phyloP scores from a whole-genome alignment of 1,140 invertebrate species.

The Gonioctena quinquepunctata region DNA sequence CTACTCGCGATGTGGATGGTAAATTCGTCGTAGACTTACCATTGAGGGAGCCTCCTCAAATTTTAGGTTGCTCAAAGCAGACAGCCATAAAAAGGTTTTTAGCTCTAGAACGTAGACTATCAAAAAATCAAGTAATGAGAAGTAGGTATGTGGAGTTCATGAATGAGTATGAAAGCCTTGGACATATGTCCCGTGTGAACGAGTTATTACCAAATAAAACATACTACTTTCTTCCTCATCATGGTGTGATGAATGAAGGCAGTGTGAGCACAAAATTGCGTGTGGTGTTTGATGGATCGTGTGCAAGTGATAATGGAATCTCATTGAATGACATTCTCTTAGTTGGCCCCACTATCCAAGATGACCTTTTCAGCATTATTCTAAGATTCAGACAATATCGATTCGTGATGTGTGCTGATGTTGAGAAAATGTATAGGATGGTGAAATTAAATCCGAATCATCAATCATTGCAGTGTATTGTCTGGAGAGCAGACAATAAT shows the following conservation, averaged over 20 bases:
- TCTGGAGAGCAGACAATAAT: conserved; percentile 38
- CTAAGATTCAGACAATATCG: conserved; percentile 42
- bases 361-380: conserved; percentile 52
- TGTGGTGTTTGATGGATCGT: conserved; percentile 54
- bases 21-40: conserved; percentile 39
- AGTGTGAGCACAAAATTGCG: conserved; percentile 48
- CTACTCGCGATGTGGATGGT: conserved; percentile 30
- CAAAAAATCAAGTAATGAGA: conserved; percentile 12
- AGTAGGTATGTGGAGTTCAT: conserved; percentile 42
- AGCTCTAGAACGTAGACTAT: conserved; percentile 19
- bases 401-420: conserved; percentile 50
- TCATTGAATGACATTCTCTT: conserved; percentile 41
- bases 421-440: conserved; percentile 53
- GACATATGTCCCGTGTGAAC: conserved; percentile 40
- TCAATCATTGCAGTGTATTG: neutral
- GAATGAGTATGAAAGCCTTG: conserved; percentile 40
- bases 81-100: conserved; percentile 18
- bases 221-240: conserved; percentile 55
- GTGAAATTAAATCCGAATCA: conserved; percentile 25
- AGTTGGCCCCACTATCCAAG: conserved; percentile 54
- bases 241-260: conserved; percentile 47
- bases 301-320: conserved; percentile 32
- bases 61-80: conserved; percentile 32
- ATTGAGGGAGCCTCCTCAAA: conserved; percentile 27
- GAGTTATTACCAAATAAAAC: neutral